Evolutionary conservation across 2,888 invertebrate genomes (phyloP), one percentile per base, ranked within the genome.

Genomic region (Ptychoptera albimana): DNA sequence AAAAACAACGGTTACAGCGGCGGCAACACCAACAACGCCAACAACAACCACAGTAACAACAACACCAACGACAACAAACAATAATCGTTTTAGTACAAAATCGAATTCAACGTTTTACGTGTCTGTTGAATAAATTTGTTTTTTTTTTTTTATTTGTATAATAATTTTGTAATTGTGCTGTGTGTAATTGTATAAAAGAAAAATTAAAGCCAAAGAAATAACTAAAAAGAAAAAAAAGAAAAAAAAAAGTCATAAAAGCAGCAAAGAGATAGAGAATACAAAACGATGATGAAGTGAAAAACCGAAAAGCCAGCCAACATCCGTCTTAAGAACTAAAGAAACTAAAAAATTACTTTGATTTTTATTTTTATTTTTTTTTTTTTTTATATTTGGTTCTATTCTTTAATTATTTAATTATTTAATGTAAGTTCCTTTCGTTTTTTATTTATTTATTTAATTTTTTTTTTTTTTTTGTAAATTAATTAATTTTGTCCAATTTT

Each of bases 51-150:
- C 29, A 13, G 14, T 29, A 36, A 14, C 14, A 39, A 15, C 30
- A 13, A 14, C 39, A 47, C 61, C 61, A 52, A 57, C 54, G 53
- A 57, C 53, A 53, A 31, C 29, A 39, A 13, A 34, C 39, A 13
- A n/a, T 39, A 37, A 37, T 32, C 12, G 7, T 44, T n/a, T 39
- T 39, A 34, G 32, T 14, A 34, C 37, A 35, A 63, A 63, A 56
- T 61, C 63, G 34, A 64, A 63, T 57, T 63, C 64, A 23, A 63
- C 59, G 52, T 64, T 64, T 54, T 63, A 64, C 53, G 62, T 64
- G 51, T 62, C 61, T 50, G 61, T 60, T 56, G 61, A 63, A 49
- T 60, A 60, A 51, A 57, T 48, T 55, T 43, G 3, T 23, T 5
- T 23, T 34, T 34, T 7, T 32, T 3, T 6, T 32, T 4, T 35